Conservation (phyloP, 2,113 vertebrate species). For the Epinephelus cyanopodus region DNA sequence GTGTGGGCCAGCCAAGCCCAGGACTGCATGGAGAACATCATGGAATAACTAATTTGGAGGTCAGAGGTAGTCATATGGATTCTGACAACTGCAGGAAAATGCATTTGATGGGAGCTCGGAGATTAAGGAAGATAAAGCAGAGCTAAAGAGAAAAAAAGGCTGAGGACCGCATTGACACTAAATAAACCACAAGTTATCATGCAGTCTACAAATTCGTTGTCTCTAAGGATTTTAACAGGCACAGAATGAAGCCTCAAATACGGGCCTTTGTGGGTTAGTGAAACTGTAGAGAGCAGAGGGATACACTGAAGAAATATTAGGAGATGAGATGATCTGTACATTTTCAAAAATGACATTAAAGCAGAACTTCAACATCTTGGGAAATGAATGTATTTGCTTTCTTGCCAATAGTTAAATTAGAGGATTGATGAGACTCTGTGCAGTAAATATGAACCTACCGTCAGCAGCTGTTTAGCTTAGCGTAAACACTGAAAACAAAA, state of each 20-base stretch:
- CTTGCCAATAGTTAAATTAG: neutral
- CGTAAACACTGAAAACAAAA: neutral
- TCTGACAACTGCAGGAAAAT: slow-evolving; percentile 52
- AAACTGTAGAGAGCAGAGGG: neutral
- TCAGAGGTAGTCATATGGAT: slow-evolving; percentile 37
- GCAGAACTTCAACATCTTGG: neutral
- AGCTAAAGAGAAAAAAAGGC: neutral
- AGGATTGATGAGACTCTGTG: neutral
- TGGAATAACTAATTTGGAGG: slow-evolving; percentile 48
- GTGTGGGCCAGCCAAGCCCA: slow-evolving; percentile 40
- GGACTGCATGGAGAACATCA: slow-evolving; percentile 43
- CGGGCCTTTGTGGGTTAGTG: neutral
- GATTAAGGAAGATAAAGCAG: slow-evolving; percentile 27
- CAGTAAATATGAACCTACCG: too few relatives aligned
- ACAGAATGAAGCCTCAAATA: slow-evolving; percentile 6
- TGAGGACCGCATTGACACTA: neutral
- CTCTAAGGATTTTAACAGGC: slow-evolving; percentile 14
- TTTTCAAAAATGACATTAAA: neutral
- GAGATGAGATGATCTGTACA: neutral
- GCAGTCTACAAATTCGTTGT: slow-evolving; percentile 22
- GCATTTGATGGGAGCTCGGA: slow-evolving; percentile 36
- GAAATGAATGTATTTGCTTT: neutral
- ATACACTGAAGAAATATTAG: neutral
- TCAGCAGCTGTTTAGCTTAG: neutral
- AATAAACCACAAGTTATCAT: neutral